phyloP scores from a whole-genome alignment of 2,113 vertebrate genomes.

The Coracopsis vasa region DNA sequence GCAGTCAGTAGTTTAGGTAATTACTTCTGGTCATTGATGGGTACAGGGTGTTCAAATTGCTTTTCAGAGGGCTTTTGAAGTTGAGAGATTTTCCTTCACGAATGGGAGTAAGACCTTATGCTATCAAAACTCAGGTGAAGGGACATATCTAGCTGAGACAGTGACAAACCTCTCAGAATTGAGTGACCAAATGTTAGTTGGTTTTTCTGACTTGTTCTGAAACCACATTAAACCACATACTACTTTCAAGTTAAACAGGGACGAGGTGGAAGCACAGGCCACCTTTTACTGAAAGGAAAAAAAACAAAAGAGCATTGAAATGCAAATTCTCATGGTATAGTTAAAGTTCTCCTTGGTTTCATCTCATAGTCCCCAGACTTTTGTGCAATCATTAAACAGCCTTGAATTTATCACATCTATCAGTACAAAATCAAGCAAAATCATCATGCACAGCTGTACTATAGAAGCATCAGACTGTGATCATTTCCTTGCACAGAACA shows the following conservation, averaged over 20 bases:
- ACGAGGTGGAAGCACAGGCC: not conserved
- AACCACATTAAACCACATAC: not conserved
- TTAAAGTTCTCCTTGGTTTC: not conserved
- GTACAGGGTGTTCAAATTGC: not conserved
- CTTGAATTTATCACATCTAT: constrained; percentile 17
- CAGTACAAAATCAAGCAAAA: constrained; percentile 1
- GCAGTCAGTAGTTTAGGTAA: not conserved
- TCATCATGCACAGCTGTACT: not conserved
- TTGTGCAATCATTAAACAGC: not conserved
- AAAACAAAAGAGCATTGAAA: not conserved
- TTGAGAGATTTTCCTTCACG: not conserved
- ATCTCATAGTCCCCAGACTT: not conserved
- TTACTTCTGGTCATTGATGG: not conserved
- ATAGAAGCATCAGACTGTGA: not conserved
- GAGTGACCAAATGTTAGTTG: not conserved
- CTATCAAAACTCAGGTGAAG: not conserved
- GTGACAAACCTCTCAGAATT: not conserved
- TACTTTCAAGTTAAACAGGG: not conserved
- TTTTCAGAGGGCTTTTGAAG: not conserved
- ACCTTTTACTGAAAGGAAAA: not conserved
- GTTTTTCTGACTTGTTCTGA: not conserved
- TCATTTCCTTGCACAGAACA: not conserved
- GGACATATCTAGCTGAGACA: not conserved
- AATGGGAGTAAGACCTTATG: not conserved
- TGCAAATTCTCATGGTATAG: not conserved